Evolutionary conservation across 1,140 invertebrate species (phyloP).

Genomic region (Brevipalpus yothersi): DNA sequence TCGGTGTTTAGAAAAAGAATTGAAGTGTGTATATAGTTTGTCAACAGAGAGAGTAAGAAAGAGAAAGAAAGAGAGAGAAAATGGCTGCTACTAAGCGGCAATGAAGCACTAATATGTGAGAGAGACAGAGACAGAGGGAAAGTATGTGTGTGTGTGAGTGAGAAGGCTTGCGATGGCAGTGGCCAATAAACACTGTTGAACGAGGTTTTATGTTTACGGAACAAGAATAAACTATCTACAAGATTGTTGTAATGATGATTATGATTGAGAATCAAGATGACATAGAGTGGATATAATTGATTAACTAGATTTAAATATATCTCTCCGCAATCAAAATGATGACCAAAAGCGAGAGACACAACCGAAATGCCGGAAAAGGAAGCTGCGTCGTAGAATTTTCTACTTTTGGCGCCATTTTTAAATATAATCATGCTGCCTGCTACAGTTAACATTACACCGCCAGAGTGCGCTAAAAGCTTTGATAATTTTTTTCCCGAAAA

Average conservation of each 20-base stretch:
- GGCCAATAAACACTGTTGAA: neutral
- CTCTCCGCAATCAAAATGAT: neutral
- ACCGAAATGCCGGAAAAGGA: too few relatives aligned
- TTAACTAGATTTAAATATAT: neutral
- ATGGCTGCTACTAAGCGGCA: neutral
- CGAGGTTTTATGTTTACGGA: neutral
- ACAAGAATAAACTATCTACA: neutral
- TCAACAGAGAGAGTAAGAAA: too few relatives aligned
- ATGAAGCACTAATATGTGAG: neutral
- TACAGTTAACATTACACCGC: too few relatives aligned
- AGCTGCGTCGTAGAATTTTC: too few relatives aligned
- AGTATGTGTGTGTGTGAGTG: neutral
- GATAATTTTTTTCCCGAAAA: neutral
- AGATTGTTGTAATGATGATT: neutral
- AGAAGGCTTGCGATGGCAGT: neutral
- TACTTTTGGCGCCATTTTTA: too few relatives aligned
- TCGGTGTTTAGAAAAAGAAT: neutral
- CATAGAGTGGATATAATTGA: neutral
- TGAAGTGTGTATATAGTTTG: neutral
- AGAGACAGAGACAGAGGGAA: neutral
- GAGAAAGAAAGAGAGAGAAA: neutral
- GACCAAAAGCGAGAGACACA: too few relatives aligned
- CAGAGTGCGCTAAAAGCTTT: too few relatives aligned
- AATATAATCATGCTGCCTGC: too few relatives aligned
- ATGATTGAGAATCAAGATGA: neutral